Evolutionary conservation across 2,797 vertebrate species (phyloP), one percentile per base, ranked within the genome.

Genomic region (Halcyon badia): DNA sequence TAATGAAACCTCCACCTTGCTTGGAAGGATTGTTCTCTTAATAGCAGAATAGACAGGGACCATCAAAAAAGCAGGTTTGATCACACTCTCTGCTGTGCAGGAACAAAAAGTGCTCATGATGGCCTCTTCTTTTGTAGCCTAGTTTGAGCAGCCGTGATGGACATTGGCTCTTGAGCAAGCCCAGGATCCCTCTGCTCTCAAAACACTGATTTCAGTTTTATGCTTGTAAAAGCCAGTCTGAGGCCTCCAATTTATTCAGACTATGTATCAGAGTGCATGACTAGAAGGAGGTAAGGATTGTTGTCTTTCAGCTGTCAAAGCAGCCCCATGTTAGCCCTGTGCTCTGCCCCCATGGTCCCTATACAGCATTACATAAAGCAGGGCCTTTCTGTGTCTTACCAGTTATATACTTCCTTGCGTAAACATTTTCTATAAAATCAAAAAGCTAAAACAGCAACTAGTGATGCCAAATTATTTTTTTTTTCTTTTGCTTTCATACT

Each of bases 381-480:
- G 21, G 26, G 30, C 24, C 35, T 30, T 72, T 89, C 62, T n/a
- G 10, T 8, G 30, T n/a, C 58, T 33, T 61, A 33, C 26, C 4
- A 9, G 7, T 61, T 48, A 4, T 1, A 8, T 10, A 2, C 1
- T 6, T 28, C 42, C 39, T 80, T 22, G 24, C 1, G 0, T 35
- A 62, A 87, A 56, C n/a, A 10, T 84, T 6, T 66, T 6, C 54
- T 70, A 14, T 14, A 62, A 61, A 90, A 76, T 28, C 1, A 44
- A 52, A 87, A 66, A 10, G 44, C 61, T 68, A 48, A 61, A 16
- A 15, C 70, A 79, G 42, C 73, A 73, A n/a, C 58, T 72, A 49
- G 46, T 25, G 54, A 35, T 54, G 78, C 26, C 49, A 52, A 52
- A 52, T 52, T 52, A 52, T 5, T 13, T 52, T 51, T 28, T 51